Conservation (phyloP, 2,797 vertebrate genomes). For the Catharus ustulatus region DNA sequence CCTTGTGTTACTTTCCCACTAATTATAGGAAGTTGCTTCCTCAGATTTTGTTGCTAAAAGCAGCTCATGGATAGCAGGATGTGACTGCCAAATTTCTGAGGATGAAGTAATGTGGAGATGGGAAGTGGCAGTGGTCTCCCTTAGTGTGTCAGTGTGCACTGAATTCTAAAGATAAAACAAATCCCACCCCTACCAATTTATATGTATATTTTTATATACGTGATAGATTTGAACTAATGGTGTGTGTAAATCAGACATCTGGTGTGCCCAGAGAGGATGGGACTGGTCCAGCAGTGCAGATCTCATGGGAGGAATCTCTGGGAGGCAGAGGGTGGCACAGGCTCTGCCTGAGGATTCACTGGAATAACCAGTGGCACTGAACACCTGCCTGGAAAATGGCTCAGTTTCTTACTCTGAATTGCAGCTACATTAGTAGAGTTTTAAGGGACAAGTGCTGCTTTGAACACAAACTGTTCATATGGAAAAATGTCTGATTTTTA, state of each 20-base stretch:
- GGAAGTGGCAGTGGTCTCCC: not conserved
- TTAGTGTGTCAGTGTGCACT: not conserved
- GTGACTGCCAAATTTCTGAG: not conserved
- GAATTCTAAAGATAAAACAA: not conserved
- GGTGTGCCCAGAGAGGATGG: not conserved
- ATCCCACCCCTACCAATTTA: not conserved
- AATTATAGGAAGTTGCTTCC: not conserved
- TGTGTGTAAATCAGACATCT: not conserved
- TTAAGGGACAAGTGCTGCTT: not conserved
- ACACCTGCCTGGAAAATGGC: not conserved
- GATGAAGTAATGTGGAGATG: not conserved
- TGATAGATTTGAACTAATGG: not conserved
- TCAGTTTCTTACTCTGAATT: not conserved
- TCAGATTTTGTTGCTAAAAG: not conserved
- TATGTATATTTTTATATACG: not conserved
- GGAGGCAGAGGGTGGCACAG: not conserved
- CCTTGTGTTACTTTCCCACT: not conserved
- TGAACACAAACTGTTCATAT: not conserved
- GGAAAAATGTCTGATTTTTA: not conserved
- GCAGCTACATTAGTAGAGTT: not conserved
- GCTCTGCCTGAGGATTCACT: not conserved
- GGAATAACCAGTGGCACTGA: not conserved
- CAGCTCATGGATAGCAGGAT: not conserved
- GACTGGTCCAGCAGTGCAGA: not conserved
- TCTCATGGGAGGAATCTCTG: not conserved